Evolutionary conservation across 2,797 vertebrate species (phyloP), one percentile per base, ranked within the genome.

Genomic region (Microctenopoma lineatum): DNA sequence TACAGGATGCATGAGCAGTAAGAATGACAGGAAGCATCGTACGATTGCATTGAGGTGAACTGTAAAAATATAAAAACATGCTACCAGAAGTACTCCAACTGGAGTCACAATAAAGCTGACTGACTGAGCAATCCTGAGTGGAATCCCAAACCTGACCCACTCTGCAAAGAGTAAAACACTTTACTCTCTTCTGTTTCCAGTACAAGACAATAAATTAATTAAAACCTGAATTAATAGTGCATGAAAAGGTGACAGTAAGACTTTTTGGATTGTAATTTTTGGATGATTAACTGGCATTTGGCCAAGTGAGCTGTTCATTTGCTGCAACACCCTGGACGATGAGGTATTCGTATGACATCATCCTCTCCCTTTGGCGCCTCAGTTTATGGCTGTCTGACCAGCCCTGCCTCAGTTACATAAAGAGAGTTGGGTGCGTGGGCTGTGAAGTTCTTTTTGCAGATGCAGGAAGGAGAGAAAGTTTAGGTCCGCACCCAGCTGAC

Each of bases 401-500:
- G 64, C 71, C 65, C 64, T 57, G 54, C 59, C 25, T 70, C 61
- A 62, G 69, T 61, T 66, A 52, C 42, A 26, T 8, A 26, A 58
- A 46, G 62, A 39, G 38, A 61, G 73, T 47, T 21, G 18, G 56
- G 46, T 53, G 39, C 58, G 53, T 27, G 68, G 64, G 53, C 26
- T 65, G 56, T 59, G 27, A 62, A 52, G 60, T 65, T 69, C 42
- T 26, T 69, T 50, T 48, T 42, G 75, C 61, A 38, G 64, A 42
- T 52, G 58, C 11, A 27, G n/a, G 2, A 13, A 2, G n/a, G 14
- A 2, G 1, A 38, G 34, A 44, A 6, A 7, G 48, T 78, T 91
- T 95, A 97, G 87, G 92, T 94, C 90, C 95, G 95, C 80, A 97
- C 93, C 97, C 97, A 99, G 80, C 54, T 83, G 63, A 96, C 16